A percentile compares a stretch with the other conserved stretches of the same genome.
Evolutionary conservation across 1,140 invertebrate genomes (phyloP).

Genomic region (Neodiprion fabricii): DNA sequence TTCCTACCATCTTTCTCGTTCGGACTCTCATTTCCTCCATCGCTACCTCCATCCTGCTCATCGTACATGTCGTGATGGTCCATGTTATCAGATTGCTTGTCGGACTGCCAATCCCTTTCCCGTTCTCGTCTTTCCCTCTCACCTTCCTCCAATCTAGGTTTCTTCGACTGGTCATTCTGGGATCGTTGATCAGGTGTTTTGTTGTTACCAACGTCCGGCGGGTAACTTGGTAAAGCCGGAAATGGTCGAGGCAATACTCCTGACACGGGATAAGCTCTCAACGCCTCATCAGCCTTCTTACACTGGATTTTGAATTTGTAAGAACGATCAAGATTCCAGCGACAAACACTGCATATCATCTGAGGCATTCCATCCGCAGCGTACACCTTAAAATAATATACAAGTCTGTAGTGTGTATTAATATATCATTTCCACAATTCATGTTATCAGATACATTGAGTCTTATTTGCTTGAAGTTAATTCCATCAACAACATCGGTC

Average conservation of each 20-base stretch:
- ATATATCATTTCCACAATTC: not conserved
- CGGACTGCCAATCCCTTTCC: slow-evolving; percentile 31
- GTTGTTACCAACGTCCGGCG: slow-evolving; percentile 40
- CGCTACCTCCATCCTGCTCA: slow-evolving; percentile 60
- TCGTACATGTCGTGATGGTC: slow-evolving; percentile 48
- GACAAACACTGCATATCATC: slow-evolving; percentile 72
- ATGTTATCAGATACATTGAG: too few relatives aligned
- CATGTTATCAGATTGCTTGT: slow-evolving; percentile 24
- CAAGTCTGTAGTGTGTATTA: not conserved
- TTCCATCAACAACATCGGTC: too few relatives aligned
- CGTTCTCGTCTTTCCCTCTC: slow-evolving; percentile 43
- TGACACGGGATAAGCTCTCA: slow-evolving; percentile 70
- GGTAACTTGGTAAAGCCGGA: slow-evolving; percentile 48
- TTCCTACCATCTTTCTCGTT: slow-evolving; percentile 49
- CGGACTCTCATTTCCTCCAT: slow-evolving; percentile 45
- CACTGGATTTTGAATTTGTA: slow-evolving; percentile 79
- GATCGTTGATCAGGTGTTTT: slow-evolving; percentile 41
- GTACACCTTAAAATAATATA: slow-evolving; percentile 66
- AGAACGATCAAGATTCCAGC: slow-evolving; percentile 69
- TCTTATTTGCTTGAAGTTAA: too few relatives aligned
- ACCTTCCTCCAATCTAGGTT: slow-evolving; percentile 50
- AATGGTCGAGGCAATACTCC: slow-evolving; percentile 67
- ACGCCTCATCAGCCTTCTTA: slow-evolving; percentile 72
- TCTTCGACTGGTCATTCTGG: slow-evolving; percentile 43
- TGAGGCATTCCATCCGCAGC: slow-evolving; percentile 76